Evolutionary conservation across 2,797 vertebrate species (phyloP).

Genomic region (Amblyopsis hoosieri): DNA sequence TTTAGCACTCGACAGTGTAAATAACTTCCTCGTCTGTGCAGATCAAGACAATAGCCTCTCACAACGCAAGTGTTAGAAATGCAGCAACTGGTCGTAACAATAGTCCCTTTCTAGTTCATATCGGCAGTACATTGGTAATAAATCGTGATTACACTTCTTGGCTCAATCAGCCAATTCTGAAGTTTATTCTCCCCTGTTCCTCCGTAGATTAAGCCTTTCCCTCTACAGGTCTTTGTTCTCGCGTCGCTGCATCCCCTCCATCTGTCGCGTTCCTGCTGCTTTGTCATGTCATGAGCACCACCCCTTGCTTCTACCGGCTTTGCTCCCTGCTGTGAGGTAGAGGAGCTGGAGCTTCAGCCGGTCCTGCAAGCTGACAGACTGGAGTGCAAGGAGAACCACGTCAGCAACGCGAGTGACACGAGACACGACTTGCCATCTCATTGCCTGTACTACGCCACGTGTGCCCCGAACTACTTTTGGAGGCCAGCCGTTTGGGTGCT

Average conservation of each 20-base stretch:
- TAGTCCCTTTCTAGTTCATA: no score
- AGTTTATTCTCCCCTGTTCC: conserved; percentile 10
- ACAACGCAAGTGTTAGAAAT: no score
- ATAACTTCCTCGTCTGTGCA: no score
- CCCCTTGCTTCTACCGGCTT: conserved; percentile 23
- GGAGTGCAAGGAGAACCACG: conserved; percentile 9
- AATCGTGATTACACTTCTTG: no score
- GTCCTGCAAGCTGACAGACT: conserved; percentile 47
- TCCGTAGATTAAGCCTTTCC: not conserved
- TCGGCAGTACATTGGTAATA: no score
- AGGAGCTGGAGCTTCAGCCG: conserved; percentile 69
- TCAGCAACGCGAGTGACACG: not conserved
- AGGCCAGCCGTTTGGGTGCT: no score
- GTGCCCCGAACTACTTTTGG: no score
- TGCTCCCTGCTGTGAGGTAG: conserved; percentile 58
- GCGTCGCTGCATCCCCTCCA: conserved; percentile 8
- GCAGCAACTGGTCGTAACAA: no score
- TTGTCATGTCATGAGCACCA: conserved; percentile 20
- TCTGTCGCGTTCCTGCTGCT: conserved; percentile 19
- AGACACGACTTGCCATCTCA: not conserved
- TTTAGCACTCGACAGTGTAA: no score
- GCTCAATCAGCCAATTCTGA: no score
- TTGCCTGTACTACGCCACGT: no score
- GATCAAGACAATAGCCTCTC: no score
- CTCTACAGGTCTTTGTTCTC: conserved; percentile 24